Evolutionary conservation across 1,140 invertebrate genomes (phyloP), one percentile per base, ranked within the genome.

Genomic region (Drosophila parvula): DNA sequence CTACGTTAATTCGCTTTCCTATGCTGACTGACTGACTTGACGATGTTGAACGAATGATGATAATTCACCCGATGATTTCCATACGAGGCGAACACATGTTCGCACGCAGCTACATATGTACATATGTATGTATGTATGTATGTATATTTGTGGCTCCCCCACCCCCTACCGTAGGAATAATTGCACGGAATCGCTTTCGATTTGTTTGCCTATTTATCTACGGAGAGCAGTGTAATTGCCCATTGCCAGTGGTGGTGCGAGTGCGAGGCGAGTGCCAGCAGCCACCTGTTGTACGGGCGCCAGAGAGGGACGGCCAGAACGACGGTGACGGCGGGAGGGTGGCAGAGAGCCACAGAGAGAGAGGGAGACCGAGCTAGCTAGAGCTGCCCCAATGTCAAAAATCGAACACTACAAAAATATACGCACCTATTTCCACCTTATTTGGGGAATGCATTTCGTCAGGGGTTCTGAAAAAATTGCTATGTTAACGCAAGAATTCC

Each of bases 241-340:
- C 51, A 58, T 43, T 27, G 59, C 12, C 22, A 22, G 27, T 14
- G 32, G 22, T 28, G 65, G 43, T 48, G 64, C 34, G 18, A 34
- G 22, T 50, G 36, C 56, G 32, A 38, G 58, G 62, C n/a, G n/a
- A 61, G 30, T 18, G 56, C 56, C 40, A 16, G 57, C 47, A 77
- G 55, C 62, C 74, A 77, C 74, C 73, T 77, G 74, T 77, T 76
- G 74, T 18, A 14, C 10, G 36, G n/a, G 12, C 9, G 47, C n/a
- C 11, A 40, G 30, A 55, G 22, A 16, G 36, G 34, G 16, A 56
- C 18, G 7, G 28, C 11, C 36, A 57, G n/a, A 44, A n/a, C 22
- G 40, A 14, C 14, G 22, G 36, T 9, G 12, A 32, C 9, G 44
- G 28, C 34, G 14, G 38, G 28, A 5, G 41, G 16, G 18, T 4